Conservation (phyloP, 2,888 invertebrate genomes). For the Strigamia transsilvanica region DNA sequence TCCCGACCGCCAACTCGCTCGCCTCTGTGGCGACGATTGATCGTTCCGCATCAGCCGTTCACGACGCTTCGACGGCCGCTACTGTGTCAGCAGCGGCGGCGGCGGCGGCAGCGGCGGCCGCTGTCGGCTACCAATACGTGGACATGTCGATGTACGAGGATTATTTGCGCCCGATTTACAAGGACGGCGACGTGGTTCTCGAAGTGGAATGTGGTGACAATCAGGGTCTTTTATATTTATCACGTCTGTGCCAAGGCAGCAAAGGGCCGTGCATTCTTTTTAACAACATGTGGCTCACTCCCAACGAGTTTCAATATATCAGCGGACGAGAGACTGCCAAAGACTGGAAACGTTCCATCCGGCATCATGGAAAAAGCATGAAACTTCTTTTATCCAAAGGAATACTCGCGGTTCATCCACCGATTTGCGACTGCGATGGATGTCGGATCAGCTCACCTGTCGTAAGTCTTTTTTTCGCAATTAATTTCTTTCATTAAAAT, state of each 20-base stretch:
- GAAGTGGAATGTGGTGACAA: slow-evolving; percentile 65
- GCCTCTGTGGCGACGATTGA: slow-evolving; percentile 6
- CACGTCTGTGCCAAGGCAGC: slow-evolving; percentile 65
- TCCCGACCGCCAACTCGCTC: slow-evolving; percentile 1
- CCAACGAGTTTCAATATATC: slow-evolving; percentile 67
- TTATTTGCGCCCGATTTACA: slow-evolving; percentile 58
- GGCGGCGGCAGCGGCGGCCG: slow-evolving; percentile 48
- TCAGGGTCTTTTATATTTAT: slow-evolving; percentile 63
- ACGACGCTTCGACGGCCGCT: slow-evolving; percentile 43
- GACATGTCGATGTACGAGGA: slow-evolving; percentile 58
- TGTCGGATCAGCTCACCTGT: slow-evolving; percentile 59
- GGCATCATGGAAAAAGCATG: slow-evolving; percentile 66
- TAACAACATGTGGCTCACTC: slow-evolving; percentile 65
- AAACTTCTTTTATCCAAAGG: slow-evolving; percentile 66
- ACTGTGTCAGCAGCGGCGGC: slow-evolving; percentile 40
- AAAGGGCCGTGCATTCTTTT: slow-evolving; percentile 66
- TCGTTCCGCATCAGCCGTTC: slow-evolving; percentile 34
- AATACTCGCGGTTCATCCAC: slow-evolving; percentile 64
- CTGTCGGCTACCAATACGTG: slow-evolving; percentile 50
- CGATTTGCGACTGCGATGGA: slow-evolving; percentile 63
- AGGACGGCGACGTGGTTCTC: slow-evolving; percentile 61
- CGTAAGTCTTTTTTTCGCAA: slow-evolving; percentile 54
- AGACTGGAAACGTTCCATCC: slow-evolving; percentile 67
- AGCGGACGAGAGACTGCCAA: slow-evolving; percentile 67
- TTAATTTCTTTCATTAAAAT: too few relatives aligned